These are phyloP conservation scores for Podarcis raffonei DNA, from an alignment of 2,113 vertebrate species.

Conservation along the genomic window DNA sequence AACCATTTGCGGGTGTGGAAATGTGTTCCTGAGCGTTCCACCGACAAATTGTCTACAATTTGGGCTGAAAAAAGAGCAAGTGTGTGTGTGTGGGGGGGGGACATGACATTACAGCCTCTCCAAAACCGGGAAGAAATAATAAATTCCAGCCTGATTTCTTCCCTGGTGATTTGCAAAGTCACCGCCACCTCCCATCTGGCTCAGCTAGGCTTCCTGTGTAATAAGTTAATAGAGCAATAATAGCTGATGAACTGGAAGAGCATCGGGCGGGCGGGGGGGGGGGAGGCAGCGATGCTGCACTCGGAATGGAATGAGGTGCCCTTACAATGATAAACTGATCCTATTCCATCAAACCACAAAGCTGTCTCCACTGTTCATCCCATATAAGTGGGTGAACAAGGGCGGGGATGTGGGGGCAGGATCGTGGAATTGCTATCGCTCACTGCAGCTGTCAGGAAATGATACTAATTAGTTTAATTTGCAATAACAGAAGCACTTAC, in stretches of 20 bases:
- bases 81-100: background rate
- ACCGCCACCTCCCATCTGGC: conserved; percentile 57
- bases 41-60: conserved; percentile 55
- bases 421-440: conserved; percentile 75
- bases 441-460: conserved; percentile 83
- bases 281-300: conserved; percentile 35
- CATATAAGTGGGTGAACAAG: conserved; percentile 70
- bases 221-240: conserved; percentile 66
- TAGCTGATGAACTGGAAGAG: conserved; percentile 57
- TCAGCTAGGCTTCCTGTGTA: conserved; percentile 41
- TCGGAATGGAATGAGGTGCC: conserved; percentile 62
- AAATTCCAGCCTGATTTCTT: conserved; percentile 53
- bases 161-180: conserved; percentile 60
- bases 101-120: conserved; percentile 46
- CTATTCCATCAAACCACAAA: conserved; percentile 76
- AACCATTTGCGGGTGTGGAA: conserved; percentile 56
- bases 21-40: conserved; percentile 64
- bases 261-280: background rate
- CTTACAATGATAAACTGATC: conserved; percentile 71
- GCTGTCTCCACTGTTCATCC: conserved; percentile 71
- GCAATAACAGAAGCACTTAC: conserved; percentile 85
- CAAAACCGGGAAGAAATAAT: conserved; percentile 50
- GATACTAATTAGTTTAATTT: conserved; percentile 85
- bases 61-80: conserved; percentile 38
- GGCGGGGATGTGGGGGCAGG: conserved; percentile 15